Conservation (phyloP, 2,888 invertebrate genomes). For the Diaperis boleti region DNA sequence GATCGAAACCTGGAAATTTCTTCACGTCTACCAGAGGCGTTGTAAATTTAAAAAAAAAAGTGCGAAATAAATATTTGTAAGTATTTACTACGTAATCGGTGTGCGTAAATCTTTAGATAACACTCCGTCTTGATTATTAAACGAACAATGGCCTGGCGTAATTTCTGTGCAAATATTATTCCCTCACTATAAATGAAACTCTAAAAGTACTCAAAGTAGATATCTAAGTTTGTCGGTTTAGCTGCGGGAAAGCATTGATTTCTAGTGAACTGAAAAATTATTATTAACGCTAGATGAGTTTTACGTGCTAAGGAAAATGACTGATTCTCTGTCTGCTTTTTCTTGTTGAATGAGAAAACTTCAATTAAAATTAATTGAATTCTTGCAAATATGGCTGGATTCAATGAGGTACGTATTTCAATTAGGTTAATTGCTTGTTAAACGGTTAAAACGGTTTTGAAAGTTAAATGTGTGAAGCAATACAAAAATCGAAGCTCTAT, state of each 20-base stretch:
- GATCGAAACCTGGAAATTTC: slow-evolving; percentile 4
- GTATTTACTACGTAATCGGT: slow-evolving; percentile 31
- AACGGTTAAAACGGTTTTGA: neutral
- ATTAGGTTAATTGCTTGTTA: slow-evolving; percentile 19
- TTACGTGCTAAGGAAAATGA: neutral
- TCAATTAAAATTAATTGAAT: slow-evolving; percentile 22
- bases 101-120: slow-evolving; percentile 37
- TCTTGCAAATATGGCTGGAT: slow-evolving; percentile 12
- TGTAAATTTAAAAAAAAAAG: slow-evolving; percentile 28
- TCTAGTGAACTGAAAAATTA: neutral
- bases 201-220: neutral
- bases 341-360: slow-evolving; percentile 3
- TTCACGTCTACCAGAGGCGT: slow-evolving; percentile 2
- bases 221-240: no score
- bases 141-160: slow-evolving; percentile 38
- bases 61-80: slow-evolving; percentile 31
- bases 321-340: neutral
- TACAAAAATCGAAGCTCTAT: no score
- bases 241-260: neutral
- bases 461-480: no score
- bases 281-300: no score
- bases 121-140: slow-evolving; percentile 8
- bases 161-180: slow-evolving; percentile 40
- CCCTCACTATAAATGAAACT: slow-evolving; percentile 7
- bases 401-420: slow-evolving; percentile 16